Conservation (phyloP, 1,140 invertebrate species). For the Calephelis virginiensis region DNA sequence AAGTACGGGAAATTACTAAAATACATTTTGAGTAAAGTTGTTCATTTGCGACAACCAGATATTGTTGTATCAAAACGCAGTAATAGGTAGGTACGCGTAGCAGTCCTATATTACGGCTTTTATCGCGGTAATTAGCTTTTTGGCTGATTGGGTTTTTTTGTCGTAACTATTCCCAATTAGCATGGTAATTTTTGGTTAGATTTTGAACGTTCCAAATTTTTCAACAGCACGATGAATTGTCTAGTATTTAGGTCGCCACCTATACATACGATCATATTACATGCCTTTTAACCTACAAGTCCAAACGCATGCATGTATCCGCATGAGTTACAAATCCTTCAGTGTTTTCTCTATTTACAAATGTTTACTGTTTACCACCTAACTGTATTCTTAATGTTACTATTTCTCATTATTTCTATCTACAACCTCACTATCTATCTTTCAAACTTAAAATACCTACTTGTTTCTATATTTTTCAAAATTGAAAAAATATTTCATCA, state of each 20-base stretch:
- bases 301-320: constrained; percentile 2
- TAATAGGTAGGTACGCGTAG: constrained; percentile 49
- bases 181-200: constrained; percentile 41
- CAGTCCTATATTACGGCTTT: constrained; percentile 42
- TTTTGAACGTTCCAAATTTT: constrained; percentile 20
- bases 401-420: constrained; percentile 22
- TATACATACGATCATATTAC: constrained; percentile 18
- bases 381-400: constrained; percentile 22
- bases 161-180: constrained; percentile 59
- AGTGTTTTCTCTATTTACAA: constrained; percentile 10
- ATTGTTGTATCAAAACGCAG: constrained; percentile 38
- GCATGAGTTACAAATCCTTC: constrained; percentile 7
- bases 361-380: constrained; percentile 3
- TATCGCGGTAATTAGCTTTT: constrained; percentile 57
- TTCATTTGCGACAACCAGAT: constrained; percentile 40
- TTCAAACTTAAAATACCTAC: background rate
- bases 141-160: constrained; percentile 62
- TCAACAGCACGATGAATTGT: constrained; percentile 24
- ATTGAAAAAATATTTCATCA: background rate
- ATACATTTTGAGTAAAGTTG: constrained; percentile 32
- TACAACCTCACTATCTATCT: constrained; percentile 21
- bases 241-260: constrained; percentile 25
- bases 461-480: background rate
- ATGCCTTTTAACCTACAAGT: constrained; percentile 1
- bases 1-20: no score